Percentiles rank a stretch among this genome's conserved stretches.
These are phyloP conservation scores for Cladopsammia gracilis DNA, from an alignment of 64 coral and sea anemone genomes.

Conservation along the genomic window DNA sequence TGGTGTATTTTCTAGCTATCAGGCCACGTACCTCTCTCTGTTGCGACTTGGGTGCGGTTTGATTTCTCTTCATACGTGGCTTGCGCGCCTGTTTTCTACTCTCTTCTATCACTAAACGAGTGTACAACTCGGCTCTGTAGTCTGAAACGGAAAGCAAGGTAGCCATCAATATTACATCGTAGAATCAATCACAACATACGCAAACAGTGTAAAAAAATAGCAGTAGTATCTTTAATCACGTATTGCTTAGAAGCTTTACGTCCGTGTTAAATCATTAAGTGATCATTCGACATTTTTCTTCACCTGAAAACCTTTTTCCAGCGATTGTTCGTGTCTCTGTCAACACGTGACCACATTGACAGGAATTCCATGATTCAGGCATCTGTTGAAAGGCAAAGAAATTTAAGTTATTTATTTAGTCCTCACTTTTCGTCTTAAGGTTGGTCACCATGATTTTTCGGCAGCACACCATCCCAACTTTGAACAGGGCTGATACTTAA, in stretches of 20 bases:
- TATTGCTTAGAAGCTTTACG: too few relatives aligned
- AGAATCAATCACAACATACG: too few relatives aligned
- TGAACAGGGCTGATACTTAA: too few relatives aligned
- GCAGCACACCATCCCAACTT: too few relatives aligned
- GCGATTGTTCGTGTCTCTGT: conserved; percentile 23
- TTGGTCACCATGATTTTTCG: too few relatives aligned
- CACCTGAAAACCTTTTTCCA: conserved; percentile 32
- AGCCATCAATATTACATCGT: too few relatives aligned
- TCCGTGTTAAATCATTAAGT: not conserved
- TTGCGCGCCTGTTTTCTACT: conserved; percentile 4
- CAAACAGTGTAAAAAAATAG: too few relatives aligned
- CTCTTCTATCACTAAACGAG: conserved; percentile 17
- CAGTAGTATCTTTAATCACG: too few relatives aligned
- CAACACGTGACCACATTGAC: conserved; percentile 10
- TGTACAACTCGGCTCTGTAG: conserved; percentile 24
- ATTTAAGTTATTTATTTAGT: not conserved
- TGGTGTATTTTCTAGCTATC: too few relatives aligned
- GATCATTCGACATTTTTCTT: not conserved
- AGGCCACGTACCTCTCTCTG: not conserved
- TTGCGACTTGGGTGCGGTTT: not conserved
- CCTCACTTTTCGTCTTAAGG: too few relatives aligned
- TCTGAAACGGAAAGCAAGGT: not conserved
- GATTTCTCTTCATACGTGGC: not conserved
- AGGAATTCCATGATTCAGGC: not conserved
- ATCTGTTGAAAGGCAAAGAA: not conserved